A percentile compares a stretch with the other conserved stretches of the same genome.
Evolutionary conservation across 2,888 invertebrate genomes (phyloP).

Genomic region (Rugalucina vietnamica): DNA sequence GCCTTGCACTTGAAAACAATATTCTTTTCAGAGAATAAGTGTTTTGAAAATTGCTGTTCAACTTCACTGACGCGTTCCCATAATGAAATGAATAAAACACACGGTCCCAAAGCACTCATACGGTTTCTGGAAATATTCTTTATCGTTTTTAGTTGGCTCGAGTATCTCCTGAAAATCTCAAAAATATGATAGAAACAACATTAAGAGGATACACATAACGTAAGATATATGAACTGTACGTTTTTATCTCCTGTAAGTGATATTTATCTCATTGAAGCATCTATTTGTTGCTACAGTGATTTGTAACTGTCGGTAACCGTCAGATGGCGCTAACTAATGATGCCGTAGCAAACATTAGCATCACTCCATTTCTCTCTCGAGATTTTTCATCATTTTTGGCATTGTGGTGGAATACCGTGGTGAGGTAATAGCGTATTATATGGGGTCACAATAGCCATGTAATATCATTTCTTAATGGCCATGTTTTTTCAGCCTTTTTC

Average conservation of each 20-base stretch:
- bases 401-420: no score
- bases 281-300: conserved; percentile 57
- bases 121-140: neutral
- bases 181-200: conserved; percentile 17
- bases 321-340: neutral
- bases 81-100: neutral
- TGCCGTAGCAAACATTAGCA: neutral
- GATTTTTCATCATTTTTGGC: no score
- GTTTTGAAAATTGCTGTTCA: no score
- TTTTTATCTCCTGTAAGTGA: conserved; percentile 41
- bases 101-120: neutral
- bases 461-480: no score
- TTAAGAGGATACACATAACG: conserved; percentile 34
- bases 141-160: conserved; percentile 7
- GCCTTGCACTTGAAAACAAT: no score
- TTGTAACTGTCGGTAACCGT: conserved; percentile 53
- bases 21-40: no score
- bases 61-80: no score
- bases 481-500: no score
- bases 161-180: neutral
- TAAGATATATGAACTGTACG: conserved; percentile 56
- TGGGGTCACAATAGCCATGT: no score
- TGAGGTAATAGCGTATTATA: no score
- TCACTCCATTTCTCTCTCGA: neutral
- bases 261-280: conserved; percentile 51